Conservation (phyloP, 1,140 invertebrate species). For the Meloidogyne hapla region DNA sequence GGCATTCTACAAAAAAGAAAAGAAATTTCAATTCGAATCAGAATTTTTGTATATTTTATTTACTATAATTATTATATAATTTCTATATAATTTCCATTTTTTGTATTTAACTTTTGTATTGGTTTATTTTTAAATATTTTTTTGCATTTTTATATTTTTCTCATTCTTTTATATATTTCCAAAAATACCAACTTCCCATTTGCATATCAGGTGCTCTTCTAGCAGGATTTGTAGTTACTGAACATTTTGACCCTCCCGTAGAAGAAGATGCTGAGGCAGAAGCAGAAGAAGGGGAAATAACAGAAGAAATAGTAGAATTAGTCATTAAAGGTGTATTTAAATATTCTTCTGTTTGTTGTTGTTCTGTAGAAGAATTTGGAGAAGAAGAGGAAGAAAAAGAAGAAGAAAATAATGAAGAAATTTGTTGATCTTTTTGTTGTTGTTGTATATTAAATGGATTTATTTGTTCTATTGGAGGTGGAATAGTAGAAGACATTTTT, state of each 20-base stretch:
- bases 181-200: constrained; percentile 30
- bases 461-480: constrained; percentile 13
- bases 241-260: constrained; percentile 23
- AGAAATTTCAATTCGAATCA: background rate
- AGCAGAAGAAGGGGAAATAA: constrained; percentile 15
- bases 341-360: background rate
- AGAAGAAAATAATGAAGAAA: background rate
- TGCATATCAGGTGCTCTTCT: constrained; percentile 37
- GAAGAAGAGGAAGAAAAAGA: background rate
- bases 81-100: too few species aligned
- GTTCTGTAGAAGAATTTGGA: background rate
- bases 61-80: too few species aligned
- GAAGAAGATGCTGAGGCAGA: constrained; percentile 23
- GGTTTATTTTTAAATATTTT: too few species aligned
- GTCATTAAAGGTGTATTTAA: background rate
- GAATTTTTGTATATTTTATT: background rate
- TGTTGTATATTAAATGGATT: constrained; percentile 1
- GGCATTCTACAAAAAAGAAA: constrained; percentile 52
- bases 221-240: constrained; percentile 24
- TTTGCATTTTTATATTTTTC: too few species aligned
- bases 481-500: background rate
- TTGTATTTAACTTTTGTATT: too few species aligned
- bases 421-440: background rate
- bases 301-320: constrained; percentile 6
- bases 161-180: too few species aligned